phyloP scores from a whole-genome alignment of 2,113 vertebrate species.

The Sterna hirundo region DNA sequence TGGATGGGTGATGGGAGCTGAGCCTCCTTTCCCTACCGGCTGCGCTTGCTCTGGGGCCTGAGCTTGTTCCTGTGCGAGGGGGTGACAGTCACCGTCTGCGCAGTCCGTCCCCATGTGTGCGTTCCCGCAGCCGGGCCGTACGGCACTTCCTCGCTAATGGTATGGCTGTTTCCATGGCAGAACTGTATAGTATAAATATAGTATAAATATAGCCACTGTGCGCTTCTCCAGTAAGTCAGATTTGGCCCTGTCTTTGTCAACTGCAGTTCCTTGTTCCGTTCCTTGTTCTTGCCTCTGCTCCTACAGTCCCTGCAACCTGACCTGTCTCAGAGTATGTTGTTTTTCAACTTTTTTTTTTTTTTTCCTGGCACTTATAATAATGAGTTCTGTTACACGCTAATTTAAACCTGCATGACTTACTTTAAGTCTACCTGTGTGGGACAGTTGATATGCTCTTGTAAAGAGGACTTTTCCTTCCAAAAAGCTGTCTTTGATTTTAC shows the following conservation, averaged over 20 bases:
- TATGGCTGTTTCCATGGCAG: background rate
- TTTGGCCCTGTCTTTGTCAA: background rate
- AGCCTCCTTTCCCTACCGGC: background rate
- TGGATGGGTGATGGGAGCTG: background rate
- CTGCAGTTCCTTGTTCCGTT: background rate
- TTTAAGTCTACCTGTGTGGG: background rate
- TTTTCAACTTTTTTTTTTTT: background rate
- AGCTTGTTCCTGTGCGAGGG: background rate
- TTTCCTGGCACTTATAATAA: background rate
- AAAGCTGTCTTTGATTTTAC: background rate
- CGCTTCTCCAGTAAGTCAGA: background rate
- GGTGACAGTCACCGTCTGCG: no score
- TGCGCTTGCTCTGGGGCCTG: background rate
- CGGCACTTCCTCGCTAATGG: background rate
- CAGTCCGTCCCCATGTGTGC: background rate
- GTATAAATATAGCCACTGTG: background rate
- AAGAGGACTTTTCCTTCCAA: background rate
- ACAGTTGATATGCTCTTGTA: background rate
- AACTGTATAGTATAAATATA: fast-evolving
- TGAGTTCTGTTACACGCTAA: background rate
- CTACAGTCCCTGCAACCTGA: background rate
- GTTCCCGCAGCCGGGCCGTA: no score
- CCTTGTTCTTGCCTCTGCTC: background rate
- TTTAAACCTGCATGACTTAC: background rate
- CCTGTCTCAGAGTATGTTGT: background rate